A percentile compares a stretch with the other conserved stretches of the same genome.
Evolutionary conservation across 2,113 vertebrate genomes (phyloP).

Genomic region (Tichodroma muraria): DNA sequence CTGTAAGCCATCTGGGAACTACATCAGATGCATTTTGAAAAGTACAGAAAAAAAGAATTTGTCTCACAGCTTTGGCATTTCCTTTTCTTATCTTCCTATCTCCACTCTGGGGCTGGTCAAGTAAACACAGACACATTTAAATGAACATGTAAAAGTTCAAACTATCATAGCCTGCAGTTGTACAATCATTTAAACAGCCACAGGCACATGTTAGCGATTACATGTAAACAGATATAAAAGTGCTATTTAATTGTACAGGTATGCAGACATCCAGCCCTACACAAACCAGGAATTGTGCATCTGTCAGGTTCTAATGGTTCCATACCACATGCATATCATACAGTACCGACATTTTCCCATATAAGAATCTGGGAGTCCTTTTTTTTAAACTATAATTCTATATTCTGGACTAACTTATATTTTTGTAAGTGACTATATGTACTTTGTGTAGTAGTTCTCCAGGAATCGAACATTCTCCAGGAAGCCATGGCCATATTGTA

Average conservation of each 20-base stretch:
- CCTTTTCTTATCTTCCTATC: not conserved
- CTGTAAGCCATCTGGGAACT: not conserved
- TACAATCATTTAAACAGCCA: not conserved
- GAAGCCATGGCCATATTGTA: not conserved
- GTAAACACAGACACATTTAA: not conserved
- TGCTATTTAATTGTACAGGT: not conserved
- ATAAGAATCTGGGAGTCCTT: not conserved
- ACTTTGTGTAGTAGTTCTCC: not conserved
- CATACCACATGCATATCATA: not conserved
- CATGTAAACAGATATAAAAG: not conserved
- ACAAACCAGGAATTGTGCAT: not conserved
- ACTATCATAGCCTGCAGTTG: not conserved
- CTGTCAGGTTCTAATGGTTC: not conserved
- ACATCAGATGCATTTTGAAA: not conserved
- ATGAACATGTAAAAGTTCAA: not conserved
- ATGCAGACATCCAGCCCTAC: not conserved
- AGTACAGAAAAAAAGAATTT: not conserved
- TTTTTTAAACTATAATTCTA: not conserved
- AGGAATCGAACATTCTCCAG: not conserved
- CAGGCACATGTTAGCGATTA: not conserved
- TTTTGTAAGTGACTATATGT: not conserved
- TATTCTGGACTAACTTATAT: not conserved
- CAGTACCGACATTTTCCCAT: not conserved
- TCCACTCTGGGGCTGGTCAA: not conserved
- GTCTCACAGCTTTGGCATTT: not conserved